Conservation (phyloP, 2,888 invertebrate species). For the Spodoptera littoralis region DNA sequence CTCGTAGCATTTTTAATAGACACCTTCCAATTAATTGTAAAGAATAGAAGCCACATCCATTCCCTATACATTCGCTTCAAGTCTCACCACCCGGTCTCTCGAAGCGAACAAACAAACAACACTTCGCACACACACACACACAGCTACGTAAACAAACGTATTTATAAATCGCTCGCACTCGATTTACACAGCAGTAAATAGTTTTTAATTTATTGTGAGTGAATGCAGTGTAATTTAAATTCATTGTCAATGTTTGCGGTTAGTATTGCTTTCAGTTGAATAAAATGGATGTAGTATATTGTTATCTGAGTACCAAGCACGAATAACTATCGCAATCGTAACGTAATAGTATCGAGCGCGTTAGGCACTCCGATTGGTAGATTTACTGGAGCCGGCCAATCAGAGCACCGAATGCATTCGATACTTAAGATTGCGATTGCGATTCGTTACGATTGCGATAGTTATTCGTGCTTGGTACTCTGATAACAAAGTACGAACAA, state of each 20-base stretch:
- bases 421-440: no score
- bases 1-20: no score
- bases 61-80: conserved; percentile 11
- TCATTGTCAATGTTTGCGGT: conserved; percentile 10
- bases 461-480: no score
- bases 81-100: conserved; percentile 25
- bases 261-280: not conserved
- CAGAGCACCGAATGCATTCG: no score
- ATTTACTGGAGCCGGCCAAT: no score
- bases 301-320: no score
- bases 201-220: conserved; percentile 41
- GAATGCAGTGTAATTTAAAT: conserved; percentile 32
- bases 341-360: no score
- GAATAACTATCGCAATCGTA: no score
- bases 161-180: conserved; percentile 33
- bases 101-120: conserved; percentile 51
- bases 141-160: conserved; percentile 3
- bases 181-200: conserved; percentile 26
- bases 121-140: conserved; percentile 19
- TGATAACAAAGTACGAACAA: no score
- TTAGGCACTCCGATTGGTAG: no score
- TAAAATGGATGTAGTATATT: not conserved
- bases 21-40: not conserved
- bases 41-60: conserved; percentile 33
- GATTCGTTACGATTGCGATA: no score